A percentile compares a stretch with the other conserved stretches of the same genome.
Evolutionary conservation across 2,888 invertebrate genomes (phyloP).

Genomic region (Podotricha telesiphe): DNA sequence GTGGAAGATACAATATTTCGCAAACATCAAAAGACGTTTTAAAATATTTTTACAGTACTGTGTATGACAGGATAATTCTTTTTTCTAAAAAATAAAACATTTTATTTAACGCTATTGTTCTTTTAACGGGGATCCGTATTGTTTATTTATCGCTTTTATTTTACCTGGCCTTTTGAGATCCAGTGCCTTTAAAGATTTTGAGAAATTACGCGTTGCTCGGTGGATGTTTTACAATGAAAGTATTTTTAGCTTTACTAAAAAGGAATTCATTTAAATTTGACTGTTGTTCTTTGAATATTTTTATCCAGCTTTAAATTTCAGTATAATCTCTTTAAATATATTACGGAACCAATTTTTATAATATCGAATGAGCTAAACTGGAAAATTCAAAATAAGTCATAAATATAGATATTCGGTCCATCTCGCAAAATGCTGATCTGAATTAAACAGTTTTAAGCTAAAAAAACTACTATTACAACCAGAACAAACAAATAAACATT

Average conservation of each 20-base stretch:
- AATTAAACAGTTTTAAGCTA: no score
- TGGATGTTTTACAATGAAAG: slow-evolving; percentile 18
- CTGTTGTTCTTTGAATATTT: not conserved
- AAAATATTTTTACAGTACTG: slow-evolving; percentile 24
- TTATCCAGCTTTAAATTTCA: not conserved
- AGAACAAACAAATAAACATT: no score
- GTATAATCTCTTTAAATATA: not conserved
- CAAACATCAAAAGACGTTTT: slow-evolving; percentile 23
- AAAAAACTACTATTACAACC: no score
- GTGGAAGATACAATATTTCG: slow-evolving; percentile 21
- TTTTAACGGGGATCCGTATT: slow-evolving; percentile 25
- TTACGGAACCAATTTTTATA: not conserved
- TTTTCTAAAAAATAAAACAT: slow-evolving; percentile 22
- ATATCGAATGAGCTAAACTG: not conserved
- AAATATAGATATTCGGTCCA: no score
- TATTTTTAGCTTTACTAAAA: slow-evolving; percentile 26
- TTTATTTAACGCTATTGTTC: slow-evolving; percentile 29
- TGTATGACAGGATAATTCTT: slow-evolving; percentile 26
- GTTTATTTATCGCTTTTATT: slow-evolving; percentile 30
- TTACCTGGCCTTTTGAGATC: slow-evolving; percentile 24
- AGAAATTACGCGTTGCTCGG: slow-evolving; percentile 18
- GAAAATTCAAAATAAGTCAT: no score
- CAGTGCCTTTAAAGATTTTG: slow-evolving; percentile 16
- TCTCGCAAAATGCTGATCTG: no score
- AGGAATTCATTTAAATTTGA: slow-evolving; percentile 21